Conservation (phyloP, 2,888 invertebrate genomes). For the Drosophila percnosoma region DNA sequence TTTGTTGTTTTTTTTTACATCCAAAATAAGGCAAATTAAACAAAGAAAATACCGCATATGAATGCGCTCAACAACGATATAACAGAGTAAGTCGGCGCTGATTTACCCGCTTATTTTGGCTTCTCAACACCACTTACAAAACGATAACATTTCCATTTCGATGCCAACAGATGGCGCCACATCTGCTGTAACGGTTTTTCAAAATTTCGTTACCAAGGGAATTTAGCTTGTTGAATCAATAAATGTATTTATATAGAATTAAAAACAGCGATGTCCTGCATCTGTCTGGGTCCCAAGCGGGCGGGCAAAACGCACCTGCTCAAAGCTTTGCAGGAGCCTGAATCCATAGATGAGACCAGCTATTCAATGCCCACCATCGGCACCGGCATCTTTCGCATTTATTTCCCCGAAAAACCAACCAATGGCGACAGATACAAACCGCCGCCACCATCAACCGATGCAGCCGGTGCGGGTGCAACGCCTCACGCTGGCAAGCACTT, state of each 20-base stretch:
- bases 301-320: slow-evolving; percentile 93
- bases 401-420: slow-evolving; percentile 84
- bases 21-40: background rate
- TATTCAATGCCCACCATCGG: slow-evolving; percentile 93
- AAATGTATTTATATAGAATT: background rate
- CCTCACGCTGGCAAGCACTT: slow-evolving; percentile 83
- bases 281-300: slow-evolving; percentile 92
- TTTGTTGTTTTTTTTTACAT: background rate
- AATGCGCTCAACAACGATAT: background rate
- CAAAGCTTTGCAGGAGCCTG: slow-evolving; percentile 89
- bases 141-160: background rate
- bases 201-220: slow-evolving; percentile 37
- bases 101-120: background rate
- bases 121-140: slow-evolving; percentile 17
- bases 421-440: slow-evolving; percentile 49
- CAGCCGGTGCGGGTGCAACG: slow-evolving; percentile 9
- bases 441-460: slow-evolving; percentile 36
- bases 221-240: slow-evolving; percentile 57
- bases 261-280: slow-evolving; percentile 82
- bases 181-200: slow-evolving; percentile 2
- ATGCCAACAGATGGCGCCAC: slow-evolving; percentile 31
- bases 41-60: background rate
- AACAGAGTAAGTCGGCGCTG: slow-evolving; percentile 8
- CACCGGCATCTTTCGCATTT: slow-evolving; percentile 90
- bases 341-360: slow-evolving; percentile 90